These are phyloP conservation scores for Agrotis ipsilon DNA, from an alignment of 2,888 invertebrate genomes.

Conservation along the genomic window DNA sequence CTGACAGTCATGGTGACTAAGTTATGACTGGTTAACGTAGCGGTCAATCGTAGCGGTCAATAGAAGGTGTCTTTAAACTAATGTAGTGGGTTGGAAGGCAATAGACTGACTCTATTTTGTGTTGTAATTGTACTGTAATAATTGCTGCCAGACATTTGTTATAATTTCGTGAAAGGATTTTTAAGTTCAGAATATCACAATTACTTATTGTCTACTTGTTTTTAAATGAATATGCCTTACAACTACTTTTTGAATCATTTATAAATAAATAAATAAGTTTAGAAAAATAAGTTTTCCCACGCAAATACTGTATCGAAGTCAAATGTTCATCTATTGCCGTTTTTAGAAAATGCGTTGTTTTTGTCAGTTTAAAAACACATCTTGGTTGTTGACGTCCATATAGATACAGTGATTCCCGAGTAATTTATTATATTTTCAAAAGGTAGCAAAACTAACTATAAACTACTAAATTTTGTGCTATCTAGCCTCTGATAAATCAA, in stretches of 20 bases:
- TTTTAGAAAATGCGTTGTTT: too few relatives aligned
- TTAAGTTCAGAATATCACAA: not conserved
- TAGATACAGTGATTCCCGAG: too few relatives aligned
- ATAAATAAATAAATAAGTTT: too few relatives aligned
- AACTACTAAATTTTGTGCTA: too few relatives aligned
- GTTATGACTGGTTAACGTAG: not conserved
- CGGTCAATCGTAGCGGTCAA: slow-evolving; percentile 4
- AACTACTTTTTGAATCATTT: too few relatives aligned
- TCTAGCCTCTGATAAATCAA: slow-evolving; percentile 2
- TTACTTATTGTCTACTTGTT: not conserved
- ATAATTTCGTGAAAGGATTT: slow-evolving; percentile 16
- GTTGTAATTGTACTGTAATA: slow-evolving; percentile 8
- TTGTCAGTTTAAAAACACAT: too few relatives aligned
- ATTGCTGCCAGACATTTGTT: not conserved
- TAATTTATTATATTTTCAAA: not conserved
- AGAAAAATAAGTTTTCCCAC: too few relatives aligned
- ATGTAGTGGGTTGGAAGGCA: not conserved
- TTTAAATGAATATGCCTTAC: too few relatives aligned
- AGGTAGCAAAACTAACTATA: too few relatives aligned
- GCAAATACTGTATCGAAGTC: too few relatives aligned
- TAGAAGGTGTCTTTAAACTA: not conserved
- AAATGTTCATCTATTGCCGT: too few relatives aligned
- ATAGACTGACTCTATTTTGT: not conserved
- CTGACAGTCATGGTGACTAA: not conserved
- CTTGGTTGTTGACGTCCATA: not conserved